phyloP scores from a whole-genome alignment of 2,113 vertebrate genomes.

The Hemiprocne comata region DNA sequence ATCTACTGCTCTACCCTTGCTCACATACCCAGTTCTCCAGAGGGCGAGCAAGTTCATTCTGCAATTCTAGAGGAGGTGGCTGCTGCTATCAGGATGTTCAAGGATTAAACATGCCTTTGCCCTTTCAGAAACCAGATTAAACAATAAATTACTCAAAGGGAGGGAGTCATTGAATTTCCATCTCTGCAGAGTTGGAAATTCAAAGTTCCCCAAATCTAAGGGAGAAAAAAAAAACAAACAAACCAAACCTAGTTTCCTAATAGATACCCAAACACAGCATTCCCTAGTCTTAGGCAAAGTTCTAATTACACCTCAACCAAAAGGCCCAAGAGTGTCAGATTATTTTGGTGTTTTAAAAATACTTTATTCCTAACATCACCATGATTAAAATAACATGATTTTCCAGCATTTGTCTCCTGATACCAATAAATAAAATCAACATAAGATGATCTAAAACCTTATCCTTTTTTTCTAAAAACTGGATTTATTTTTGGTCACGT shows the following conservation, averaged over 20 bases:
- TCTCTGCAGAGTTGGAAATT: not conserved
- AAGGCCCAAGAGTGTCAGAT: not conserved
- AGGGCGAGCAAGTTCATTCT: not conserved
- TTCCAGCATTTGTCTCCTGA: not conserved
- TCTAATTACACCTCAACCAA: not conserved
- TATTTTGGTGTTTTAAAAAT: not conserved
- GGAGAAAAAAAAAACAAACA: not conserved
- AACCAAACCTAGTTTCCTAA: not conserved
- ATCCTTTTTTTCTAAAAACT: not conserved
- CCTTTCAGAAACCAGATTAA: not conserved
- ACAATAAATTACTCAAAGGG: not conserved
- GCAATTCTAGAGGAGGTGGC: not conserved
- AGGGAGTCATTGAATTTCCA: too few relatives aligned
- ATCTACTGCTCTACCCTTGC: not conserved
- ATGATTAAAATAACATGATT: not conserved
- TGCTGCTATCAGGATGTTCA: not conserved
- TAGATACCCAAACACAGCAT: not conserved
- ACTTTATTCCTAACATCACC: not conserved
- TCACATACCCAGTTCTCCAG: not conserved
- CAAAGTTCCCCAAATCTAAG: not conserved
- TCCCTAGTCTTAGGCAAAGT: not conserved
- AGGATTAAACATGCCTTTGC: not conserved
- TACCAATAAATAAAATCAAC: not conserved
- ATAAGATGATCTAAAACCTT: not conserved
- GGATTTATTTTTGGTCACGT: not conserved